Evolutionary conservation across 2,888 invertebrate genomes (phyloP).

Genomic region (Caenorhabditis zanzibari): DNA sequence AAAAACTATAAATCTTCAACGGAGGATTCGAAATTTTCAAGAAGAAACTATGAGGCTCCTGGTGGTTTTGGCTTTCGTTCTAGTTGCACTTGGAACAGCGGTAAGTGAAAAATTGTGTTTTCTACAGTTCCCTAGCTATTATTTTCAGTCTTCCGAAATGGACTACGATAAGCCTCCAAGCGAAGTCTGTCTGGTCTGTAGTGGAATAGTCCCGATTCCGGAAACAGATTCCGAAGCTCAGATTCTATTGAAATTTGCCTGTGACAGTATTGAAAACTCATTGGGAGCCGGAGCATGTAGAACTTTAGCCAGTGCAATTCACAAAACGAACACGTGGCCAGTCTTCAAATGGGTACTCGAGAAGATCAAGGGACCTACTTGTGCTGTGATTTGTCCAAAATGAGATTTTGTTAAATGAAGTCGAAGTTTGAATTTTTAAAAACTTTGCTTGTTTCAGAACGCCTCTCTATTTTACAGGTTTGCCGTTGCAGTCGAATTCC

Average conservation of each 20-base stretch:
- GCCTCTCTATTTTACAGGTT: too few species aligned
- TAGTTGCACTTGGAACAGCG: neutral
- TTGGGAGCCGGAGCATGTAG: neutral
- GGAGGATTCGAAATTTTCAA: neutral
- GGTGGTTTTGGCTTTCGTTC: neutral
- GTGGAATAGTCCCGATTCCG: constrained; percentile 2
- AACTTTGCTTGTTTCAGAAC: too few species aligned
- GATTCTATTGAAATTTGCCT: constrained; percentile 8
- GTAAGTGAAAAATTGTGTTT: neutral
- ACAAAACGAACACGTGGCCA: neutral
- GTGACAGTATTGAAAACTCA: constrained; percentile 10
- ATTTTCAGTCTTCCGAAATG: neutral
- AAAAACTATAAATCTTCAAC: neutral
- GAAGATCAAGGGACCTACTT: neutral
- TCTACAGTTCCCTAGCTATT: too few species aligned
- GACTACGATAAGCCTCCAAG: neutral
- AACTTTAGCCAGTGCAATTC: neutral
- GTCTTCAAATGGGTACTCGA: neutral
- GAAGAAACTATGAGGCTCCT: neutral
- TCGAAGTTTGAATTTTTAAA: neutral
- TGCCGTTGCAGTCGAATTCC: too few species aligned
- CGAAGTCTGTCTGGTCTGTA: neutral
- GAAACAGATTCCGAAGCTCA: constrained; percentile 2
- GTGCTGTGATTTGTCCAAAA: neutral
- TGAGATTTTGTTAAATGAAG: neutral